phyloP scores from a whole-genome alignment of 2,113 vertebrate species.

The Sialia sialis region DNA sequence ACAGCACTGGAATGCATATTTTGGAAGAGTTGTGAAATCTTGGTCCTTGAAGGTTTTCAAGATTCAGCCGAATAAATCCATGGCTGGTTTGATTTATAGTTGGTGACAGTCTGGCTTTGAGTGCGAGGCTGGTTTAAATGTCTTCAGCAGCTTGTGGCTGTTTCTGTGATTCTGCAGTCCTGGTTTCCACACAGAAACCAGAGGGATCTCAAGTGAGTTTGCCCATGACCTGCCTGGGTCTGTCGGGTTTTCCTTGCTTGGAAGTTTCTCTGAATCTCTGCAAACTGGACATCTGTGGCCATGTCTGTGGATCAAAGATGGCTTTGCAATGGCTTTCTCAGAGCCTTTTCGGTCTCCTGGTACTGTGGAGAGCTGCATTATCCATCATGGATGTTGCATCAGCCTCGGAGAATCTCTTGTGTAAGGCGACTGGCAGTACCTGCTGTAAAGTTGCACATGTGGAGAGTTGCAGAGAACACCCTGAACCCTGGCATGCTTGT shows the following conservation, averaged over 20 bases:
- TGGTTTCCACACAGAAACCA: neutral
- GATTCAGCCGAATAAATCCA: neutral
- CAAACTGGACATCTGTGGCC: neutral
- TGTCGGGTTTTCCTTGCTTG: neutral
- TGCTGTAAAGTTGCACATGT: neutral
- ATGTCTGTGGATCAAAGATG: neutral
- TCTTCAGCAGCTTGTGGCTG: neutral
- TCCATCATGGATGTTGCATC: neutral
- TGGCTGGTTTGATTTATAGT: neutral
- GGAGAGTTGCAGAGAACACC: neutral
- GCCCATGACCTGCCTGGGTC: neutral
- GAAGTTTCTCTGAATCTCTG: neutral
- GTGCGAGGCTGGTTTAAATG: neutral
- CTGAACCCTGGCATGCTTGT: neutral
- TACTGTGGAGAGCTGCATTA: neutral
- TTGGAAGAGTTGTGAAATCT: neutral
- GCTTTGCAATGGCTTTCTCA: neutral
- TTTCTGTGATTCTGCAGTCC: neutral
- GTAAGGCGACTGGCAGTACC: neutral
- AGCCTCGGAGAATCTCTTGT: neutral
- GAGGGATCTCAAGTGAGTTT: neutral
- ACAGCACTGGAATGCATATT: neutral
- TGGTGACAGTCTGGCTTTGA: neutral
- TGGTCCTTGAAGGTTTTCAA: neutral
- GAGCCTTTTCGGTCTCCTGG: neutral